Percentiles rank a stretch among this genome's conserved stretches.
Evolutionary conservation across 2,888 invertebrate species (phyloP).

Genomic region (Dolichopus griseipennis): DNA sequence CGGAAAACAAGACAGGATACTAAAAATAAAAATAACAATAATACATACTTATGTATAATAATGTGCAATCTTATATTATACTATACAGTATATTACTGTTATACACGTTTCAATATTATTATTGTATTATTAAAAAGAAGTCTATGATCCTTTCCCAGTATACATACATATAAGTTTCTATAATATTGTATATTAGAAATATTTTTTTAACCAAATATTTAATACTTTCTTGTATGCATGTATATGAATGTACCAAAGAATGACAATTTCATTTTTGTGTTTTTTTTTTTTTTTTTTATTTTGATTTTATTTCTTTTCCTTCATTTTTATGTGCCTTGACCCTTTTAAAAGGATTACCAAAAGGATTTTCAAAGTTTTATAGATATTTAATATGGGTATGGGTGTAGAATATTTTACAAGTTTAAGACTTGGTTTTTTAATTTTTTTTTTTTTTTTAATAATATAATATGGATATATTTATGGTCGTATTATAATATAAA

Average conservation of each 20-base stretch:
- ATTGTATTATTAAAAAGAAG: not conserved
- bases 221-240: too few relatives aligned
- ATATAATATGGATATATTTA: not conserved
- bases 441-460: too few relatives aligned
- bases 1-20: too few relatives aligned
- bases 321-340: not conserved
- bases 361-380: conserved; percentile 3
- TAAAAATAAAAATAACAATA: too few relatives aligned
- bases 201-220: not conserved
- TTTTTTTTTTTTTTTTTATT: not conserved
- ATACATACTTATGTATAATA: too few relatives aligned
- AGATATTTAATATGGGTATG: not conserved
- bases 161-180: not conserved
- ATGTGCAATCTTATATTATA: too few relatives aligned
- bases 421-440: not conserved
- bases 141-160: not conserved
- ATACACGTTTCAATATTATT: not conserved
- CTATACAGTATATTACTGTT: not conserved
- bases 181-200: not conserved
- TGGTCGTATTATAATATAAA: not conserved
- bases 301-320: too few relatives aligned
- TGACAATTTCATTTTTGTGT: not conserved
- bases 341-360: conserved; percentile 1
- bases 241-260: not conserved
- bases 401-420: not conserved